Base-by-base conservation (phyloP, 92 coral and sea anemone species). In the Bergia sp. region DNA sequence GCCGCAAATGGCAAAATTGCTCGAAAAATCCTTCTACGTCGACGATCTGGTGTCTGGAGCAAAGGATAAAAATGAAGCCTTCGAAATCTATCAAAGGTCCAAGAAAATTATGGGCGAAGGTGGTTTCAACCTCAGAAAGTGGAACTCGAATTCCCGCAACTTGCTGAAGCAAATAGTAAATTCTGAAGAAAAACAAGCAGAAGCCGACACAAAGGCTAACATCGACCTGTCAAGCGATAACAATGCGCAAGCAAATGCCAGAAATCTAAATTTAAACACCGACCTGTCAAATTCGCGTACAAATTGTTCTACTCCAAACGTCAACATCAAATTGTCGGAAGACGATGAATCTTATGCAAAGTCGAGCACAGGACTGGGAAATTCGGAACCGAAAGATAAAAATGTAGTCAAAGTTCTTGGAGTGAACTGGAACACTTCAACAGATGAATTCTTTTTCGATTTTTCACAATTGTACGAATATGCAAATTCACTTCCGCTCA, bases 341-440 rank as follows among this genome's bases (percentile, higher is more conserved):
- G 65, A 57, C 20, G 65, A 57, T 11, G 65, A 81, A 77, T 72
- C 90, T 29, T 90, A 42, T 82, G 83, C 90, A 18, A 90, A 86
- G 37, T 37, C 92, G 0, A 90, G 86, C 43, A 81, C 88, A 73
- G 87, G 90, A 41, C 47, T 67, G 45, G 91, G 43, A 12, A 88
- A 23, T 80, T 69, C 91, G 2, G 23, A 43, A 4, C 23, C 64
- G 0, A 61, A 57, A 41, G 87, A 82, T 6, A 71, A 76, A 79
- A 76, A n/a, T 40, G 73, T 82, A 21, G 90, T 92, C 13, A 92
- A 94, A 23, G 89, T 91, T 76, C 93, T 94, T 0, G 94, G 94
- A 11, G 7, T 82, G 72, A 88, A 88, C 72, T 94, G 93, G 93
- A 89, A 94, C 92, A 88, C 92, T 77, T 23, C 42, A 29, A 45